Evolutionary conservation across 2,113 vertebrate genomes (phyloP), one percentile per base, ranked within the genome.

Genomic region (Myrmophylax atrothorax): DNA sequence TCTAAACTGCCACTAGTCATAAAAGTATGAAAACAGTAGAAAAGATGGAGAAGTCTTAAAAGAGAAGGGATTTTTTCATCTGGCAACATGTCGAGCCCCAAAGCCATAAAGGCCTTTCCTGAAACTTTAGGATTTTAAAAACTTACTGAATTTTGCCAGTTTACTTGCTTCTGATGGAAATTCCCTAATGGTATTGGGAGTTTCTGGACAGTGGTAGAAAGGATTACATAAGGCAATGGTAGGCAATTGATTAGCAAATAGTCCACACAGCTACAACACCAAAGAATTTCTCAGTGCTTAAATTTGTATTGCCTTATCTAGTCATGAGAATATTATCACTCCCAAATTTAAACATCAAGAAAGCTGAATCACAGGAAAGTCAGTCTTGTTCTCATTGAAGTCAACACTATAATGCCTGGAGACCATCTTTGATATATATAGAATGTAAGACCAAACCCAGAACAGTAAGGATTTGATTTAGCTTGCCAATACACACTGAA

Each of bases 71-170:
- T 89, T 84, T 95, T 90, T 93, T 87, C 33, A 35, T 70, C 72
- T 88, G 72, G 44, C 55, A 72, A 25, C 6, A 24, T 15, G 16
- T 88, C 42, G 33, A 44, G 19, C 33, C 46, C 33, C 33, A 90
- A 91, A 90, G 26, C 22, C 38, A n/a, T 93, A 70, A 95, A 92
- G 33, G 28, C 10, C 55, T 91, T 95, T 94, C 67, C 67, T 91
- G 55, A 80, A 90, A 93, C 18, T 62, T 83, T 29, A 83, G 63
- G 20, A 77, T 66, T 95, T 31, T 38, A 83, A 85, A 94, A 95
- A 13, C 18, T 37, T 73, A 19, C 66, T 64, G 58, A 85, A 23
- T 91, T 73, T 91, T 95, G 56, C 66, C 17, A 25, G 37, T 62
- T 87, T 83, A 22, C 64, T 92, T 76, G 12, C 52, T 87, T 80